Conservation (phyloP, 2,797 vertebrate genomes). For the Enteromius unitaeniatus region DNA sequence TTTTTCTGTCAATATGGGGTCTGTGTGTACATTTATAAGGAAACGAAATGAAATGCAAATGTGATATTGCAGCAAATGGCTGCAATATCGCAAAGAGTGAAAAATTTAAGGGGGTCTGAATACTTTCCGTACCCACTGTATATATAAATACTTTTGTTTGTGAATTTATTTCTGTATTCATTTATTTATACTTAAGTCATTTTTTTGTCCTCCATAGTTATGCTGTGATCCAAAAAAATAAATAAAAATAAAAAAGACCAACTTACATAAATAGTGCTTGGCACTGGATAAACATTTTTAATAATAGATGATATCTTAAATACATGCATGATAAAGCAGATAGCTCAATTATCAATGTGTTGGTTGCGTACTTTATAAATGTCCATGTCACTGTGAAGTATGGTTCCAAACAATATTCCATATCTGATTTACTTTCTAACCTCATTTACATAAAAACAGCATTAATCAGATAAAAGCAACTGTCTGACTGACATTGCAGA, state of each 20-base stretch:
- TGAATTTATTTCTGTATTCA: too few relatives aligned
- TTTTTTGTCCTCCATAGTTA: conserved; percentile 64
- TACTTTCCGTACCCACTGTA: too few relatives aligned
- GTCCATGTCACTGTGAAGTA: background rate
- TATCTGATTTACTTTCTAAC: conserved; percentile 10
- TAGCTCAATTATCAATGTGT: conserved; percentile 64
- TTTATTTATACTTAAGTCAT: too few relatives aligned
- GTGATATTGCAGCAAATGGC: too few relatives aligned
- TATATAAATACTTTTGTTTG: too few relatives aligned
- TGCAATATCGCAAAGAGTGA: too few relatives aligned
- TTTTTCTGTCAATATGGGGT: too few relatives aligned
- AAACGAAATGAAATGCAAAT: too few relatives aligned
- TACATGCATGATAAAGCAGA: conserved; percentile 69
- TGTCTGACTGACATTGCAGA: conserved; percentile 48
- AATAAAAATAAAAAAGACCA: conserved; percentile 70
- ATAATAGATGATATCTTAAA: conserved; percentile 80
- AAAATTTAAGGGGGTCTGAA: too few relatives aligned
- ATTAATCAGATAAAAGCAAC: conserved; percentile 33
- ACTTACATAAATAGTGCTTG: conserved; percentile 85
- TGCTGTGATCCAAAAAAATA: conserved; percentile 76
- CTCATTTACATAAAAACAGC: conserved; percentile 10
- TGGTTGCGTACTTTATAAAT: conserved; percentile 11
- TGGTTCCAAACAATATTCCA: background rate
- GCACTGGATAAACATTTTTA: conserved; percentile 82
- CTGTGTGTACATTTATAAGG: too few relatives aligned